Evolutionary conservation across 2,797 vertebrate species (phyloP).

Genomic region (Peromyscus attwateri): DNA sequence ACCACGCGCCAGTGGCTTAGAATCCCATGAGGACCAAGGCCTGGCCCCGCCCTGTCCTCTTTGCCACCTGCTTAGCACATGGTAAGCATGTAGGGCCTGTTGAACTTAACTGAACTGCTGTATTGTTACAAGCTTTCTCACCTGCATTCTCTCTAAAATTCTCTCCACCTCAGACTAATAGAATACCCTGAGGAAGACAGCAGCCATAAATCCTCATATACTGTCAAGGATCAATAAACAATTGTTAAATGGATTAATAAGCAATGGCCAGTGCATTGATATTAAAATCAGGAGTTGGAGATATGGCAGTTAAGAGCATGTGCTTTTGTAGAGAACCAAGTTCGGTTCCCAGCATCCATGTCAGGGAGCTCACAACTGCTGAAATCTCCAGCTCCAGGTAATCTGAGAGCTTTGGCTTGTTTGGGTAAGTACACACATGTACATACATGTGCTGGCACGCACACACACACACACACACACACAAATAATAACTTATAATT

Average conservation of each 20-base stretch:
- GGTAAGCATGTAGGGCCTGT: not conserved
- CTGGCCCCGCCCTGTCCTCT: not conserved
- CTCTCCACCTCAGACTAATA: not conserved
- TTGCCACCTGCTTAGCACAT: conserved; percentile 32
- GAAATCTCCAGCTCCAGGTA: not conserved
- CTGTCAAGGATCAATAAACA: not conserved
- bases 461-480: not conserved
- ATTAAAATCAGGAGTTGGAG: not conserved
- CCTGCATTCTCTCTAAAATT: not conserved
- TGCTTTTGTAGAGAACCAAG: not conserved
- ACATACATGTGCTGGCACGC: not conserved
- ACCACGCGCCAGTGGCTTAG: not conserved
- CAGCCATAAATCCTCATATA: not conserved
- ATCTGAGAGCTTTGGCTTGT: not conserved
- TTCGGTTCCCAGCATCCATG: not conserved
- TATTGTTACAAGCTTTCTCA: not conserved
- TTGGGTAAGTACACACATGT: not conserved
- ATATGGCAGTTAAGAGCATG: not conserved
- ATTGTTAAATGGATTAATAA: conserved; percentile 6
- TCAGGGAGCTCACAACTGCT: not conserved
- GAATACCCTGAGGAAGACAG: not conserved
- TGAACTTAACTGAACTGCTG: not conserved
- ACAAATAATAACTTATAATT: not conserved
- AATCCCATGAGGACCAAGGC: not conserved
- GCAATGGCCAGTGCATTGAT: not conserved